Evolutionary conservation across 2,888 invertebrate genomes (phyloP), one percentile per base, ranked within the genome.

Genomic region (Eupsilia transversa): DNA sequence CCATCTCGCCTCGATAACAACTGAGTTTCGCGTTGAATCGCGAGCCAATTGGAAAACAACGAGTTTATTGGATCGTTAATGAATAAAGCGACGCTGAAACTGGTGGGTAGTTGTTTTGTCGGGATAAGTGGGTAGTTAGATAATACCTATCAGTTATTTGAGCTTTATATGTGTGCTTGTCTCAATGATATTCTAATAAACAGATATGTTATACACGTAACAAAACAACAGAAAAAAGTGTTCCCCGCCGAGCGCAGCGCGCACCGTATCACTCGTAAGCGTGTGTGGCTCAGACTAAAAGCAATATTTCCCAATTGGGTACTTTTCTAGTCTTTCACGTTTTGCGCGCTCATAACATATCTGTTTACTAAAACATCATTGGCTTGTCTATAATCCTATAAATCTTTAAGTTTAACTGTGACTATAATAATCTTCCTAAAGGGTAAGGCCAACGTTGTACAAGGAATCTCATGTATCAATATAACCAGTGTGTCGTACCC

Each of bases 1-100:
- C 86, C 84, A 89, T 88, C 87, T 89, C 88, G 89, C 82, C 82
- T 79, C 87, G 84, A 84, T 87, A 89, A 87, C 90, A 89, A 88
- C 86, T 82, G 88, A 86, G 89, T 88, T 87, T 86, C 70, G 84
- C 81, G 65, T 87, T 89, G 88, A 89, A 87, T 89, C 86, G 85
- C 76, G 74, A 80, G 84, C 79, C 81, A 85, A 84, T 86, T 88
- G 74, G 74, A 82, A 86, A 86, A 79, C 61, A 80, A 82, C 83
- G 84, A 83, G 79, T 79, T 83, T 86, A 82, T 89, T 88, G 72
- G 72, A 38, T 75, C 60, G 78, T 69, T 82, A 80, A 79, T 85
- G 54, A 80, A 77, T 77, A 79, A 54, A 77, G 65, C 41, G 33
- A 66, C 30, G 61, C 54, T 74, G 52, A 46, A 43, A 57, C 57